Evolutionary conservation across 2,888 invertebrate species (phyloP), one percentile per base, ranked within the genome.

Genomic region (Craniophora ligustri): DNA sequence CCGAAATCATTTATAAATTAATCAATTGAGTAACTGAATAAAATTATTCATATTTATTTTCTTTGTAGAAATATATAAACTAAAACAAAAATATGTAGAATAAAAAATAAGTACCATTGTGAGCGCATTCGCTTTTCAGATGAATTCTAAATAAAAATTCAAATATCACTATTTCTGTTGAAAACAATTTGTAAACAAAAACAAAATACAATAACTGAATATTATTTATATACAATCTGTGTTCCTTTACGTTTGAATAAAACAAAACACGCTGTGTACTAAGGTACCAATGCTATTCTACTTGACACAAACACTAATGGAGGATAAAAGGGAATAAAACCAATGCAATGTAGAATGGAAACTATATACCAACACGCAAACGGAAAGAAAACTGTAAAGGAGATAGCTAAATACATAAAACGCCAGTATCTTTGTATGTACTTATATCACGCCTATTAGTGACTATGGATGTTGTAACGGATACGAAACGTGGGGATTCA

Each of bases 271-370:
- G 5, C 6, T 35, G 8, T 19, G 34, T 8, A 30, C 5, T 21
- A 41, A 14, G n/a, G 45, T 23, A 40, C 19, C 6, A 39, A 39
- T 38, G 18, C 31, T 50, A 40, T 50, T 41, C 19, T 44, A 56
- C 15, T 35, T 13, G 28, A 40, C 15, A 39, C 11, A 35, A 34
- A 44, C 28, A 42, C 30, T 34, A 10, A 26, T 30, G 23, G 28
- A 40, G 40, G 28, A 32, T 42, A 38, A 49, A 71, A 11, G 18
- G 44, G 11, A 35, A 32, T 31, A 51, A 53, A 68, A 34, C 35
- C 39, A 48, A 19, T 38, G 38, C 23, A 55, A 28, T 16, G 56
- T 45, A 48, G 18, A 39, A 58, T 32, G 36, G 13, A 31, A 47
- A 58, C 36, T 13, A 35, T 8, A 2, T 30, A 14, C 10, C 23